Percentiles rank a stretch among this genome's conserved stretches.
Conservation (phyloP, 2,797 vertebrate genomes). For the Anguilla anguilla region DNA sequence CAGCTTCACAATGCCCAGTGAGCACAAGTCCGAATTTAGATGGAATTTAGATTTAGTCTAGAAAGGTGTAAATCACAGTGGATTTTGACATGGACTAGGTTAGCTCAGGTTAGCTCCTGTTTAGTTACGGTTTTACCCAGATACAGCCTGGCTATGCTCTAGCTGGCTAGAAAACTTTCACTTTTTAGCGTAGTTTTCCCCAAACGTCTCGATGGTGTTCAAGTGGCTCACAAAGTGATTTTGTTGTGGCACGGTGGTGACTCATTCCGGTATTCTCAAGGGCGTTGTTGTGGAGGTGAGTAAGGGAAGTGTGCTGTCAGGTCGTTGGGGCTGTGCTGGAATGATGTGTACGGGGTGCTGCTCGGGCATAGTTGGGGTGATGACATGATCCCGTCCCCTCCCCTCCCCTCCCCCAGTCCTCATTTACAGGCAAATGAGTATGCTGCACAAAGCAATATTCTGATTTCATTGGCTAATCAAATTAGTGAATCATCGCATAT, state of each 20-base stretch:
- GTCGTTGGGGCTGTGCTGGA: neutral
- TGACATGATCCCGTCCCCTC: neutral
- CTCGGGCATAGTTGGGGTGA: neutral
- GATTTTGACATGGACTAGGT: too few species aligned
- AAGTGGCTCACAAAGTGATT: neutral
- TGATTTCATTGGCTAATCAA: neutral
- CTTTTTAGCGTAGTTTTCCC: too few species aligned
- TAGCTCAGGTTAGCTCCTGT: too few species aligned
- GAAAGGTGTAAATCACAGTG: too few species aligned
- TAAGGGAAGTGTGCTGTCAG: neutral
- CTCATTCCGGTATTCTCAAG: neutral
- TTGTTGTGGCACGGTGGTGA: neutral
- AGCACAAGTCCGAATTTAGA: neutral
- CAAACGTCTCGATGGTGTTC: neutral
- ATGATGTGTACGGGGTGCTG: neutral
- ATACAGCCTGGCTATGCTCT: too few species aligned
- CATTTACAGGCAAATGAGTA: neutral
- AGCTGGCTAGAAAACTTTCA: too few species aligned
- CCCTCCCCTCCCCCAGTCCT: neutral
- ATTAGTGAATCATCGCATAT: neutral
- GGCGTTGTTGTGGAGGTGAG: neutral
- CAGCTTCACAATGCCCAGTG: neutral
- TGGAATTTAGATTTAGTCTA: too few species aligned
- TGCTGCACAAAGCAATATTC: neutral
- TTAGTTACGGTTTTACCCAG: too few species aligned